Conservation (phyloP, 2,797 vertebrate genomes). For the Acomys russatus region DNA sequence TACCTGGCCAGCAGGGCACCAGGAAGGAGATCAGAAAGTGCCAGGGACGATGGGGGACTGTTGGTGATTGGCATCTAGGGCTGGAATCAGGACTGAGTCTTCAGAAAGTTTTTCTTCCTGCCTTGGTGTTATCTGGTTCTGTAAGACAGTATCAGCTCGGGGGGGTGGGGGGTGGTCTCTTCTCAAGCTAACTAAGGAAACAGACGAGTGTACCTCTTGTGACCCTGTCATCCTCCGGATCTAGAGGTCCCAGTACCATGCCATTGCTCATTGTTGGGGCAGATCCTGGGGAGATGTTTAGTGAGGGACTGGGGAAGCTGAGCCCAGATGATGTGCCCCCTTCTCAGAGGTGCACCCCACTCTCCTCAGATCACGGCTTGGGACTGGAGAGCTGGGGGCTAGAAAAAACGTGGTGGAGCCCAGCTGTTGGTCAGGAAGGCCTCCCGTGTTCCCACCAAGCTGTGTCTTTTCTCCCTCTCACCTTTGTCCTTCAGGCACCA, state of each 20-base stretch:
- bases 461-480: too few relatives aligned
- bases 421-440: not conserved
- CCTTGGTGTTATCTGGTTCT: slow-evolving; percentile 40
- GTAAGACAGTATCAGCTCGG: not conserved
- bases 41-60: not conserved
- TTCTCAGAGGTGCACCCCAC: not conserved
- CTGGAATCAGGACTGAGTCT: not conserved
- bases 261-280: not conserved
- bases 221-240: not conserved
- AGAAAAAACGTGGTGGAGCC: not conserved
- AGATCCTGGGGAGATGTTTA: not conserved
- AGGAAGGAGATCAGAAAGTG: not conserved
- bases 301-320: not conserved
- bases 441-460: not conserved
- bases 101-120: slow-evolving; percentile 75
- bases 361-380: not conserved
- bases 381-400: not conserved
- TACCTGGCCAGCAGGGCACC: not conserved
- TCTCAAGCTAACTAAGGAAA: not conserved
- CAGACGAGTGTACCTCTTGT: not conserved
- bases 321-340: not conserved
- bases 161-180: too few relatives aligned
- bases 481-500: slow-evolving; percentile 79
- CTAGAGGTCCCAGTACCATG: accelerated
- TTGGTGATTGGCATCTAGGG: not conserved